Base-by-base conservation (phyloP, 2,888 invertebrate genomes). In the Coleophora flavipennella region DNA sequence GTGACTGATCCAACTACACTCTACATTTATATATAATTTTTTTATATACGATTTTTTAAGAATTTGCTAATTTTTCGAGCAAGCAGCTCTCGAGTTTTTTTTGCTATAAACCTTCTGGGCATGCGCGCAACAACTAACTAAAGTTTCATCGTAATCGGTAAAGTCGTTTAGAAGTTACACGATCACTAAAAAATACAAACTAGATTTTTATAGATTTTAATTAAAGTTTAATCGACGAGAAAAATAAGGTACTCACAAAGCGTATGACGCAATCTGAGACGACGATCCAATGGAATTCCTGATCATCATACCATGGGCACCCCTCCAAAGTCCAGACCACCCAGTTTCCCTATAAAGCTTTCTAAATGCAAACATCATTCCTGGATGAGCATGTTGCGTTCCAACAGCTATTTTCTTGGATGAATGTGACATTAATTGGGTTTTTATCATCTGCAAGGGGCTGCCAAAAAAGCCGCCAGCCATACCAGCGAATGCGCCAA, bases 361-460 rank as follows among this genome's bases (percentile, higher is more conserved):
- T 14, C 51, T 66, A 13, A 94, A 68, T 0, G 93, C 95, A 44
- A 85, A 78, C 31, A 84, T 61, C 74, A 92, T 90, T 8, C 92
- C 90, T 13, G 73, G 73, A 59, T 95, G 93, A 0, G 87, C 81
- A 62, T 96, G 96, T 60, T 97, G 96, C 50, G 92, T 89, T 0
- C 96, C 97, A 1, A 96, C 96, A 2, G 96, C 96, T 42, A 96
- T 94, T 49, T 88, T 81, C 45, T 87, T 78, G 0, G 89, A 89
- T 1, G 93, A 90, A 68, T 90, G 87, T 0, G 94, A 89, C 85
- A 96, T 95, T 2, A 95, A 81, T 58, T 95, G 95, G 0, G 94
- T 95, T 77, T 96, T 96, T 0, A 96, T 92, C 78, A 97, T 75
- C 63, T 94, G 96, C 39, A 97, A 87, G 0, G 97, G 97, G 73